These are phyloP conservation scores for Erpetoichthys calabaricus DNA, from an alignment of 2,797 vertebrate genomes.

Conservation along the genomic window DNA sequence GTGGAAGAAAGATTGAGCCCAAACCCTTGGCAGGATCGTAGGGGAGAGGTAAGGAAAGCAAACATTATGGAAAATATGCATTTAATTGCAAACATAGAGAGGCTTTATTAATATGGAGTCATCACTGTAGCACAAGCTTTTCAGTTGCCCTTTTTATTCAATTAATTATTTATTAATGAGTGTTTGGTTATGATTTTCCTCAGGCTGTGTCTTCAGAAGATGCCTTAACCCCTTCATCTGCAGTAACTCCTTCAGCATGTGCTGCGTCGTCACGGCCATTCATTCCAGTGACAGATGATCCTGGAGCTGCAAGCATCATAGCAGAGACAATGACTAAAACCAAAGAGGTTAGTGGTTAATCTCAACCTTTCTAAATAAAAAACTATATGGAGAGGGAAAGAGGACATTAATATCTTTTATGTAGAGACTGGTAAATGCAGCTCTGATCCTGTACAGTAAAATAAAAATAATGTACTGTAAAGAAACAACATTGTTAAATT, in stretches of 20 bases:
- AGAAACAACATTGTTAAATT: no score
- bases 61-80: no score
- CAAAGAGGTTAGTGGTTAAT: conserved; percentile 63
- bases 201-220: conserved; percentile 79
- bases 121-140: background rate
- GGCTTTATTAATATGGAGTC: background rate
- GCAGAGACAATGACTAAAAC: conserved; percentile 98
- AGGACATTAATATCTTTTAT: background rate
- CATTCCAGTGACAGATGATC: conserved; percentile 95
- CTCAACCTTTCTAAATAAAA: background rate
- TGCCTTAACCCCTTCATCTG: conserved; percentile 75
- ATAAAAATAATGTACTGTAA: no score
- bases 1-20: conserved; percentile 78
- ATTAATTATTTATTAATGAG: background rate
- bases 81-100: background rate
- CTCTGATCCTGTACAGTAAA: no score
- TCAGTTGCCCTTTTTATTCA: background rate
- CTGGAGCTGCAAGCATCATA: conserved; percentile 93
- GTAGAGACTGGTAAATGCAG: background rate
- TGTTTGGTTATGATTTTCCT: background rate
- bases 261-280: conserved; percentile 85
- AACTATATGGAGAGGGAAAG: conserved; percentile 6
- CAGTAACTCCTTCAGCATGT: conserved; percentile 80
- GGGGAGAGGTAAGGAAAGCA: conserved; percentile 61
- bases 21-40: conserved; percentile 86